A percentile compares a stretch with the other conserved stretches of the same genome.
These are phyloP conservation scores for Galagoides demidoff DNA, from an alignment of 2,797 vertebrate species.

Conservation along the genomic window DNA sequence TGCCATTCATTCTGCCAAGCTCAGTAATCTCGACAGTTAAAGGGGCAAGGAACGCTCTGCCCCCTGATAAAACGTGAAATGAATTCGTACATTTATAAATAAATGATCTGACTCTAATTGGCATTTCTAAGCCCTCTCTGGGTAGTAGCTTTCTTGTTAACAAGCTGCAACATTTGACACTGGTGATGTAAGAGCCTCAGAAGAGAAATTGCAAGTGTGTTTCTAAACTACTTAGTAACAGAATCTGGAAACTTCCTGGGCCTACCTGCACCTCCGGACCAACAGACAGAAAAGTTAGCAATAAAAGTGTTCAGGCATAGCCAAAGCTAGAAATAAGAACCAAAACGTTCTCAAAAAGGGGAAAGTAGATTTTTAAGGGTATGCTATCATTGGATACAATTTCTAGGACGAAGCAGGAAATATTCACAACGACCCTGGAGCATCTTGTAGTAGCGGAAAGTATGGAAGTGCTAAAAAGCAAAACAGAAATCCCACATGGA, in stretches of 20 bases:
- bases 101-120: conserved; percentile 69
- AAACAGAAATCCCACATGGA: not conserved
- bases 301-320: conserved; percentile 30
- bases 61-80: conserved; percentile 43
- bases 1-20: not conserved
- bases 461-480: not conserved
- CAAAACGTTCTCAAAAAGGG: conserved; percentile 16
- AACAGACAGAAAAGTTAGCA: conserved; percentile 13
- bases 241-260: conserved; percentile 22
- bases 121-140: conserved; percentile 57
- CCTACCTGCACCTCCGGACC: not conserved
- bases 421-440: not conserved
- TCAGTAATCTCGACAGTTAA: conserved; percentile 25
- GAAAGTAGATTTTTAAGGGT: conserved; percentile 10
- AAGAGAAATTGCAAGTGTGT: conserved; percentile 45
- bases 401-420: not conserved
- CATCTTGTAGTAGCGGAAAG: not conserved
- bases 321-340: conserved; percentile 22
- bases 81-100: conserved; percentile 62
- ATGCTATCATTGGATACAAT: not conserved
- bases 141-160: conserved; percentile 66
- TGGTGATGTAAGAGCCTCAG: not conserved
- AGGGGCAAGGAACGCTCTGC: conserved; percentile 20
- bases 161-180: conserved; percentile 53
- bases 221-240: conserved; percentile 51